Evolutionary conservation across 2,888 invertebrate species (phyloP).

Genomic region (Stenichneumon culpator): DNA sequence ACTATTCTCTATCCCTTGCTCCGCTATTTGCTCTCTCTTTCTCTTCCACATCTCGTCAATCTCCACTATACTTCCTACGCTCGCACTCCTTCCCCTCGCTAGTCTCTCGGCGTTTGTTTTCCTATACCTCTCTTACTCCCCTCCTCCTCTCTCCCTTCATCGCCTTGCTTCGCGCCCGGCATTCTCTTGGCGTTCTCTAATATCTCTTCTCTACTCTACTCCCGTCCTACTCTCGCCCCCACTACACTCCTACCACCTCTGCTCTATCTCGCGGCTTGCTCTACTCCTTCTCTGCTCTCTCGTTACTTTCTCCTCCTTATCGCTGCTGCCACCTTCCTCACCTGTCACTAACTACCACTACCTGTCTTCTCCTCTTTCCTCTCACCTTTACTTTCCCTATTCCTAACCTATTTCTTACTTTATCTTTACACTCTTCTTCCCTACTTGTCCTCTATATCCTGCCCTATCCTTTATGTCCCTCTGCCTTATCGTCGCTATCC

Average conservation of each 20-base stretch:
- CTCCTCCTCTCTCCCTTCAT: neutral
- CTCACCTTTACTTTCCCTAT: neutral
- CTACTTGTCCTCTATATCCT: neutral
- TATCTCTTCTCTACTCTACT: neutral
- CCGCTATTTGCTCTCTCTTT: constrained; percentile 1
- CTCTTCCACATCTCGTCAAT: constrained; percentile 9
- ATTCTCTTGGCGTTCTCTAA: neutral
- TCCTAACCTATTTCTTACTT: neutral
- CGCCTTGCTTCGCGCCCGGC: neutral
- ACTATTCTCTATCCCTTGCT: neutral
- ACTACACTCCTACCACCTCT: neutral
- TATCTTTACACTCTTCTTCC: neutral
- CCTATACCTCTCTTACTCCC: neutral
- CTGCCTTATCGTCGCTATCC: neutral
- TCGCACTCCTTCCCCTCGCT: constrained; percentile 7
- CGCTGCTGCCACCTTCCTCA: neutral
- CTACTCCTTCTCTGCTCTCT: neutral
- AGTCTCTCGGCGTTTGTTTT: constrained; percentile 32
- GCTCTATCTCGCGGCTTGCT: neutral
- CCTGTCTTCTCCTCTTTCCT: constrained; percentile 6
- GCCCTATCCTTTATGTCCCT: neutral
- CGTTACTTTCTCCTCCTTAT: neutral
- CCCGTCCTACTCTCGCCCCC: neutral
- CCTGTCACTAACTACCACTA: neutral
- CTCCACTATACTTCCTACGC: neutral